Evolutionary conservation across 2,113 vertebrate genomes (phyloP), one percentile per base, ranked within the genome.

Genomic region (Calidris pugnax): DNA sequence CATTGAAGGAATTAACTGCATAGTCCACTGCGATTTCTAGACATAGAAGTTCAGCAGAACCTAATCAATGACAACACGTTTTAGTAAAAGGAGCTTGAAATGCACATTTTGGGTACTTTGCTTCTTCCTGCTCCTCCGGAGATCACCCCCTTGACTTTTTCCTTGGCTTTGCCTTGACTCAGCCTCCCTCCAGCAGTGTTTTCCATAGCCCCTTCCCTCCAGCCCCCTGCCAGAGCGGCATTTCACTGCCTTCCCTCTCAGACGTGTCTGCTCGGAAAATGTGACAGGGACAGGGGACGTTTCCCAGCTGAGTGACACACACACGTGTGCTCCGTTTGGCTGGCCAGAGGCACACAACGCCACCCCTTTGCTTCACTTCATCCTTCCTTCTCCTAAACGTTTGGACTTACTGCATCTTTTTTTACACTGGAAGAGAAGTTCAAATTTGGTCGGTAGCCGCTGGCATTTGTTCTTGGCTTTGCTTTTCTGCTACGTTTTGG

Each of bases 311-410:
- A 91, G 60, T 35, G 62, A 82, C 69, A 76, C 56, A 66, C 8
- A 22, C 51, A 53, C 35, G 24, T 69, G 89, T 19, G 33, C 7
- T 14, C 32, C 35, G 13, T 33, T 43, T 28, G 26, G 19, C 43
- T 32, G 47, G 27, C 16, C 24, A 71, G 50, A 69, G 10, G 23
- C 55, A 86, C 47, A 77, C n/a, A 85, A 59, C 0, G 0, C 12
- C 17, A 30, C 6, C 7, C 0, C 37, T 79, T 89, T 75, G 28
- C 27, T 71, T 67, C 11, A 27, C 27, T 84, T 82, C 48, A 41
- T 21, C 35, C 30, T 72, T 66, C 51, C 23, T n/a, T 78, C 35
- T 68, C 82, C 63, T 27, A 33, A 84, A 78, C 16, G 20, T 56
- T 67, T 77, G 37, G 18, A 73, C 14, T 67, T 43, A 22, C 0